These are phyloP conservation scores for Piezodorus guildinii DNA, from an alignment of 1,140 invertebrate species.

Conservation along the genomic window DNA sequence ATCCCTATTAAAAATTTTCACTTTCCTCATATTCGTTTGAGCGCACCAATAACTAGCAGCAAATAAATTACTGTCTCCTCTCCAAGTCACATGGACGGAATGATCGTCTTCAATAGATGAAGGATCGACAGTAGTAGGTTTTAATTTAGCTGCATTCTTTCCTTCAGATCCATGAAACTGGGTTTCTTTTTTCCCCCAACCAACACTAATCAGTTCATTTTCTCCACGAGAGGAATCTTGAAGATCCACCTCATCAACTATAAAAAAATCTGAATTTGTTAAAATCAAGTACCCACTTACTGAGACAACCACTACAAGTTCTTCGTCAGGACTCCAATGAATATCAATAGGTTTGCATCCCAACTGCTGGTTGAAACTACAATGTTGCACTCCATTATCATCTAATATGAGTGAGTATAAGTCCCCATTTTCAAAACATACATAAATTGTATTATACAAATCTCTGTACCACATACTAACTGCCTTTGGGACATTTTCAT, in stretches of 20 bases:
- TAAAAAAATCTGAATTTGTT: neutral
- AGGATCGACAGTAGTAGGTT: constrained; percentile 29
- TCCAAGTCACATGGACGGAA: constrained; percentile 58
- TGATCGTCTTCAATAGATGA: constrained; percentile 38
- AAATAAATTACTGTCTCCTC: constrained; percentile 71
- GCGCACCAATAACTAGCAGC: constrained; percentile 52
- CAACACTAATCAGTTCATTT: constrained; percentile 69
- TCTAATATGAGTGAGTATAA: neutral
- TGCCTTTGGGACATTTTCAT: neutral
- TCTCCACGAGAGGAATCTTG: constrained; percentile 39
- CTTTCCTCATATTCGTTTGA: constrained; percentile 35
- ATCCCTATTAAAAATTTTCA: constrained; percentile 64
- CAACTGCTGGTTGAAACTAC: neutral
- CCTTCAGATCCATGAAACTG: constrained; percentile 76
- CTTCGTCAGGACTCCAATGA: constrained; percentile 12
- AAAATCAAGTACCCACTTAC: neutral
- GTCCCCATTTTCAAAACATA: constrained; percentile 7
- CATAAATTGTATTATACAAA: neutral
- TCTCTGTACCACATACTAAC: constrained; percentile 4
- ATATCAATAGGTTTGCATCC: neutral
- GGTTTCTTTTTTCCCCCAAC: constrained; percentile 92
- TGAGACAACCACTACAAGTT: neutral
- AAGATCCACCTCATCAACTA: neutral
- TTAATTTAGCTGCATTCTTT: constrained; percentile 26
- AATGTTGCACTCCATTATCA: neutral